A percentile compares a stretch with the other conserved stretches of the same genome.
Conservation (phyloP, 1,140 invertebrate species). For the Cyrtorhinus lividipennis region DNA sequence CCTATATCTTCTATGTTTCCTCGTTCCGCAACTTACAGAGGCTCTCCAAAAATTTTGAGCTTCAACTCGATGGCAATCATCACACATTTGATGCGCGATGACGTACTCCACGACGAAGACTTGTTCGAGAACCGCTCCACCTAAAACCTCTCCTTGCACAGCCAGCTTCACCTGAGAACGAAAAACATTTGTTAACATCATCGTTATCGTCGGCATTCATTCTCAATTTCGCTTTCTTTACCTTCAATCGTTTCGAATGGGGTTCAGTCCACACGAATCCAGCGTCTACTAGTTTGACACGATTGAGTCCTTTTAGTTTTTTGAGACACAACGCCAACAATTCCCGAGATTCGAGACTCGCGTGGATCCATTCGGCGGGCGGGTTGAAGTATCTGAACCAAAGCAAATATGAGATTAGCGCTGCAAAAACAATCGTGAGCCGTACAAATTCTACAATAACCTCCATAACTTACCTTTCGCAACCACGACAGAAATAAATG, state of each 20-base stretch:
- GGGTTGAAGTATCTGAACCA: constrained; percentile 74
- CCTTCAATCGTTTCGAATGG: constrained; percentile 93
- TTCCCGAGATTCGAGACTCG: constrained; percentile 83
- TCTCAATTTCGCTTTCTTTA: too few relatives aligned
- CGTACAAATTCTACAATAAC: neutral
- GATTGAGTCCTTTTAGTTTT: constrained; percentile 80
- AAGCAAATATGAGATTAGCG: constrained; percentile 2
- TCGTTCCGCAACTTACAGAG: constrained; percentile 39
- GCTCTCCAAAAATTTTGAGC: constrained; percentile 98
- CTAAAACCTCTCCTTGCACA: constrained; percentile 86
- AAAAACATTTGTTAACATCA: too few relatives aligned
- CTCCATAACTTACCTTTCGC: constrained; percentile 53
- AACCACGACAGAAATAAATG: constrained; percentile 78
- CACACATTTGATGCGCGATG: constrained; percentile 88
- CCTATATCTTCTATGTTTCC: too few relatives aligned
- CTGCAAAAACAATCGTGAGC: neutral
- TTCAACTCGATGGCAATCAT: constrained; percentile 90
- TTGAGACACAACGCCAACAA: constrained; percentile 84
- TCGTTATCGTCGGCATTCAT: too few relatives aligned
- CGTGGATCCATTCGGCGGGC: constrained; percentile 78
- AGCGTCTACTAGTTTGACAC: constrained; percentile 85
- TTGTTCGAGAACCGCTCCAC: constrained; percentile 71
- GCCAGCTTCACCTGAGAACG: constrained; percentile 70
- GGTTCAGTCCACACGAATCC: constrained; percentile 98
- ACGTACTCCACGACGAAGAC: constrained; percentile 89